Percentiles rank a stretch among this genome's conserved stretches.
These are phyloP conservation scores for Oppia nitens DNA, from an alignment of 1,140 invertebrate genomes.

Conservation along the genomic window DNA sequence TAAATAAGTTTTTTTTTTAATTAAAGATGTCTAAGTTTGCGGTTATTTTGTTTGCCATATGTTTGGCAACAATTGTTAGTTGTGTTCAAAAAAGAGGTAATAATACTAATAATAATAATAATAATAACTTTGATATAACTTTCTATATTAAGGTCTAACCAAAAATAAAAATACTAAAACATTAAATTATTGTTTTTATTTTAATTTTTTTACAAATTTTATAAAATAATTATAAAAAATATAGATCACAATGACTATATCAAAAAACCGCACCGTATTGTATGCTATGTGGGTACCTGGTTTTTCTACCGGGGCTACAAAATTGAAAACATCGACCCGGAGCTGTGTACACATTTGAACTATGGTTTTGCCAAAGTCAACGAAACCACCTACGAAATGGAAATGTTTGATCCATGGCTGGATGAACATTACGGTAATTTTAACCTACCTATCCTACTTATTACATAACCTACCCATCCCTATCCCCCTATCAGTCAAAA, in stretches of 20 bases:
- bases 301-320: constrained; percentile 2
- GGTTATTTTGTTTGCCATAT: too few species aligned
- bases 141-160: too few species aligned
- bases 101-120: too few species aligned
- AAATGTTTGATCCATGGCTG: constrained; percentile 47
- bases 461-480: too few species aligned
- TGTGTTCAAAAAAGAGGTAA: too few species aligned
- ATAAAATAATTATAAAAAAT: too few species aligned
- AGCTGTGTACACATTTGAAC: constrained; percentile 66
- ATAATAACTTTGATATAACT: too few species aligned
- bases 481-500: too few species aligned
- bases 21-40: too few species aligned
- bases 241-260: constrained; percentile 8
- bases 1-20: too few species aligned
- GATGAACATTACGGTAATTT: constrained; percentile 29
- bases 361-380: constrained; percentile 61
- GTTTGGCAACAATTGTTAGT: too few species aligned
- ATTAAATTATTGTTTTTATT: background rate
- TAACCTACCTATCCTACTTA: background rate
- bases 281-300: constrained; percentile 10
- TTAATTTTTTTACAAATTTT: background rate
- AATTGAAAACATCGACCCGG: constrained; percentile 47
- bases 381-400: constrained; percentile 41
- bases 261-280: constrained; percentile 7
- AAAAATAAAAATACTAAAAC: background rate